Percentiles rank a stretch among this genome's conserved stretches.
These are phyloP conservation scores for mouse (Mus musculus) DNA, from an alignment of 2,113 vertebrate genomes.

Conservation along the genomic window DNA sequence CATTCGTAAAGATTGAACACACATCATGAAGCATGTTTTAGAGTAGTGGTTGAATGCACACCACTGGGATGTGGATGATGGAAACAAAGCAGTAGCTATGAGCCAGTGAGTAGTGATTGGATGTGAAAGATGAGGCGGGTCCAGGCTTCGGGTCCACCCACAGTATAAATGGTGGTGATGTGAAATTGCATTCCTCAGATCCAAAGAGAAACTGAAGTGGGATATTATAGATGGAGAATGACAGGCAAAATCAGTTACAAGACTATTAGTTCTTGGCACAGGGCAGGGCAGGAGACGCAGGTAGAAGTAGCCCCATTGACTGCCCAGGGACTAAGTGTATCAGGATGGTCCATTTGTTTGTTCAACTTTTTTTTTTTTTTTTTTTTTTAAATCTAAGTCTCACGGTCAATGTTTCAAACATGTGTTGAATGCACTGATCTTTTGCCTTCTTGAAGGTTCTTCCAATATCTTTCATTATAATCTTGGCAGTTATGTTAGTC, in stretches of 20 bases:
- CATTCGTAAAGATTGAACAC: not conserved
- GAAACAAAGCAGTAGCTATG: not conserved
- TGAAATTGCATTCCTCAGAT: not conserved
- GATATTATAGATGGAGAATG: not conserved
- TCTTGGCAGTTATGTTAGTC: not conserved
- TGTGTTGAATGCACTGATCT: not conserved
- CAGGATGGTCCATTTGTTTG: not conserved
- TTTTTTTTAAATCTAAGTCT: not conserved
- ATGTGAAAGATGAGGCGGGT: not conserved
- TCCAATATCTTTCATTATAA: conserved; percentile 8
- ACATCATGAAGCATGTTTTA: not conserved
- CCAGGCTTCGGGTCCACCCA: not conserved
- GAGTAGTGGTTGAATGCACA: not conserved
- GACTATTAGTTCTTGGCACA: too few relatives aligned
- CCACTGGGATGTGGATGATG: not conserved
- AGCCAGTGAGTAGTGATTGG: not conserved
- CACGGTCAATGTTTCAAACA: not conserved
- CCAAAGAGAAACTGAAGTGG: not conserved
- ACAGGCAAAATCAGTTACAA: not conserved
- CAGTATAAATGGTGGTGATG: not conserved
- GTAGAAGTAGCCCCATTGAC: not conserved
- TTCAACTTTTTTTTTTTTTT: not conserved
- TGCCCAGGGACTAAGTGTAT: not conserved
- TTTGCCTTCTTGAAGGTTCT: conserved; percentile 15
- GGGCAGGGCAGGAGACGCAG: not conserved